Evolutionary conservation across 2,113 vertebrate species (phyloP), one percentile per base, ranked within the genome.

Genomic region (Spea multiplicata): DNA sequence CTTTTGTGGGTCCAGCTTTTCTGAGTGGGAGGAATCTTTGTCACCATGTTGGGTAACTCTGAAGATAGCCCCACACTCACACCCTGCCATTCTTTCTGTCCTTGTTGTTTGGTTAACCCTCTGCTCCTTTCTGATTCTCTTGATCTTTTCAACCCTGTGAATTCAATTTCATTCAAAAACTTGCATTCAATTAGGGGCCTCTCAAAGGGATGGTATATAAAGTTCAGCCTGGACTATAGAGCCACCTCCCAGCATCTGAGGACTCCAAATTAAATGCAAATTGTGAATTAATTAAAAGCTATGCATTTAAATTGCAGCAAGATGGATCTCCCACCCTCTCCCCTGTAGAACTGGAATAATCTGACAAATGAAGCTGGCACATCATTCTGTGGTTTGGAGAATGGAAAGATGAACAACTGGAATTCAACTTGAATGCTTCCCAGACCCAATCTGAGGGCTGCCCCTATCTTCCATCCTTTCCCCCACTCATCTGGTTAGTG

Each of bases 331-430:
- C 77, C 72, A 59, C 66, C 72, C 70, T 62, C 64, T 61, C 72
- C 76, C 78, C 78, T 74, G 78, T 80, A 57, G 78, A 59, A 71
- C 78, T 80, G 78, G 78, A 53, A 80, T 80, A 80, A 80, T 80
- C 78, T 80, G 78, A 80, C 78, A 80, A 67, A 80, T 80, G 78
- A 80, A 80, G 78, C 74, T 80, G 78, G 78, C 78, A 73, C 70
- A 80, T 80, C 78, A 80, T 57, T 45, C 55, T 74, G 78, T 61
- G 78, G 78, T 80, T 80, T 80, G 78, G 78, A 73, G 62, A 80
- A 80, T 74, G 71, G 78, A 80, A 74, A 80, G 71, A 80, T 73
- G 78, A 59, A 80, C 78, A 80, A 71, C 78, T 80, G 78, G 78
- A 80, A 74, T 80, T 80, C 65, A 74, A 80, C 65, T 80, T 66